Evolutionary conservation across 2,797 vertebrate genomes (phyloP), one percentile per base, ranked within the genome.

Genomic region (Choloepus didactylus): DNA sequence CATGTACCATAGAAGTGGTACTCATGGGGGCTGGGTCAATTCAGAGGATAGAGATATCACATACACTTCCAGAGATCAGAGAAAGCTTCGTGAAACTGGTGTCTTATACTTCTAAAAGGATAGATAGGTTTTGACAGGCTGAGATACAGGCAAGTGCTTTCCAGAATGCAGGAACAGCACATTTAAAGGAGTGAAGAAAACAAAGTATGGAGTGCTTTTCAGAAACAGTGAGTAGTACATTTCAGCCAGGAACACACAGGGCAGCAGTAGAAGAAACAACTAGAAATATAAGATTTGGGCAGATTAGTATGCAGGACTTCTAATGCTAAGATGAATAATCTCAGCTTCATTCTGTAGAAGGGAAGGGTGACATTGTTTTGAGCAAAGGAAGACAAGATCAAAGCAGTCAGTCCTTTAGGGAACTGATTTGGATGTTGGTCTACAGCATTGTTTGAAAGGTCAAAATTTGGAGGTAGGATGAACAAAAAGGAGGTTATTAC

Each of bases 281-380:
- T 46, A 85, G 54, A 87, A 75, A 89, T 80, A 69, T 46, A 73
- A 67, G n/a, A 79, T 67, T 49, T 77, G 62, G 35, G 66, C 23
- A 95, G 6, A 62, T 21, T 56, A 56, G 77, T 88, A 75, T 41
- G 5, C 11, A 81, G 9, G 38, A 56, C 11, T 31, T 84, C 41
- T 51, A 95, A 88, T 67, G 38, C 16, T 93, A 95, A 77, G 6
- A 87, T 67, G 83, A 85, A 69, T 18, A 93, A 67, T 41, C 35
- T 84, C 72, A 88, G 75, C 29, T 84, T 91, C 56, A 59, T 84
- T 91, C 44, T 51, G 0, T 66, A 56, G 51, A 23, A 80, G n/a
- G 23, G 23, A 87, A 75, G 44, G 49, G 44, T 85, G 29, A 51
- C 23, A 3, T 76, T 60, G 35, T 80, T 70, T 76, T 60, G 15